Conservation (phyloP, 1,140 invertebrate species). For the Maniola jurtina region DNA sequence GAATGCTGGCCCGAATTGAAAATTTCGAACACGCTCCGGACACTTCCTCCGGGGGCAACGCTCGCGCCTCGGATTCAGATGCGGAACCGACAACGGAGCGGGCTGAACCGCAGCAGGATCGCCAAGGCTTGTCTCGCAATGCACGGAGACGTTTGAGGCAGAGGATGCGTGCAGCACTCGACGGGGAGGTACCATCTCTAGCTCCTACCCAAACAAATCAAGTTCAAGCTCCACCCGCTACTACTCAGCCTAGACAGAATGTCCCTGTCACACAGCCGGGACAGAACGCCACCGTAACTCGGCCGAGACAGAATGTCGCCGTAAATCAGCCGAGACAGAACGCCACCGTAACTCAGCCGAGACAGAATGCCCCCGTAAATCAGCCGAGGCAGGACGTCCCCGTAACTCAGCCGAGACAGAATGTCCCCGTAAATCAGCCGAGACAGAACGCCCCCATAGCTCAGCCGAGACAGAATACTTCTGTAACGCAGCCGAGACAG, state of each 20-base stretch:
- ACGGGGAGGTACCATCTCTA: constrained; percentile 26
- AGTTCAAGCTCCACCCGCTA: background rate
- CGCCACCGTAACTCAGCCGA: background rate
- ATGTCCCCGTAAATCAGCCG: too few relatives aligned
- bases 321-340: background rate
- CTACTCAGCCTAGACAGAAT: background rate
- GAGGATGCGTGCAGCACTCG: constrained; percentile 49
- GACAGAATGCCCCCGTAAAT: too few relatives aligned
- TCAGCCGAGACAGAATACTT: too few relatives aligned
- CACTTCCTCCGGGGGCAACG: background rate
- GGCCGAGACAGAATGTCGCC: background rate
- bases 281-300: background rate
- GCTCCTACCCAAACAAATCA: background rate
- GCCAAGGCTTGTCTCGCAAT: constrained; percentile 43
- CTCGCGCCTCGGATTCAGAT: constrained; percentile 14
- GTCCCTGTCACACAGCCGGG: background rate
- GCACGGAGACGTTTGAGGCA: constrained; percentile 59
- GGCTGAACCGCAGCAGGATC: background rate
- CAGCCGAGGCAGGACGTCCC: too few relatives aligned
- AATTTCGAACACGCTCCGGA: constrained; percentile 17
- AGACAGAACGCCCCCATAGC: too few relatives aligned
- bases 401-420: too few relatives aligned
- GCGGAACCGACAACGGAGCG: constrained; percentile 24
- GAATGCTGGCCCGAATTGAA: constrained; percentile 44
- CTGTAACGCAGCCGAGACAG: too few relatives aligned